These are phyloP conservation scores for Nothobranchius furzeri DNA, from an alignment of 2,113 vertebrate species.

Conservation along the genomic window DNA sequence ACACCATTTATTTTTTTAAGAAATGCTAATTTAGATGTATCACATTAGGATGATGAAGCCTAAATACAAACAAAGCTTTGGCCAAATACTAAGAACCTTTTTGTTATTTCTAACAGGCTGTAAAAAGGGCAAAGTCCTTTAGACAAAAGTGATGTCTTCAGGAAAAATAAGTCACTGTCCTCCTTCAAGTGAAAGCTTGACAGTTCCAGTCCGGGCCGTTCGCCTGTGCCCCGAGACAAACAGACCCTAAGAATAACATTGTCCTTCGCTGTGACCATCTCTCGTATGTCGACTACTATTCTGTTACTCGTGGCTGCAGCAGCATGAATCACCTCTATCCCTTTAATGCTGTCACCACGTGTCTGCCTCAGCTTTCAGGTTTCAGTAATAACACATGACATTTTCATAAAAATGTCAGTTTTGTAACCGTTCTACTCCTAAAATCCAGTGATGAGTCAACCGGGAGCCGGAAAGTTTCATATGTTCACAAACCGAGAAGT, in stretches of 20 bases:
- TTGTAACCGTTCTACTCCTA: conserved; percentile 7
- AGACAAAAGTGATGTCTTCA: background rate
- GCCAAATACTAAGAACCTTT: background rate
- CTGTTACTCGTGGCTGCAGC: conserved; percentile 38
- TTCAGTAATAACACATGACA: conserved; percentile 25
- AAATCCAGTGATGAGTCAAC: conserved; percentile 11
- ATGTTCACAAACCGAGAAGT: background rate
- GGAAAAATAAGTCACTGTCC: background rate
- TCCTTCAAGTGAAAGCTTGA: conserved; percentile 4
- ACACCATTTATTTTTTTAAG: too few species aligned
- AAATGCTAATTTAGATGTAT: background rate
- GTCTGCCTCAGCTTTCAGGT: conserved; percentile 31
- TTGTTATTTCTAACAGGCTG: background rate
- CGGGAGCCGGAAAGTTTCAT: too few species aligned
- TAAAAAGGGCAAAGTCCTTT: background rate
- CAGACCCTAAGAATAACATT: conserved; percentile 27
- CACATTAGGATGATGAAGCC: background rate
- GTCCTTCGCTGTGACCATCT: conserved; percentile 39
- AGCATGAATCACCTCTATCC: conserved; percentile 43
- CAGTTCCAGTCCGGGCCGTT: conserved; percentile 10
- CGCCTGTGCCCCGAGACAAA: conserved; percentile 13
- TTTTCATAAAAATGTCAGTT: conserved; percentile 34
- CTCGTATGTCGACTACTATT: conserved; percentile 34
- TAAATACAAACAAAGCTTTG: background rate
- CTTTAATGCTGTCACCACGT: conserved; percentile 30